A percentile compares a stretch with the other conserved stretches of the same genome.
Evolutionary conservation across 2,888 invertebrate genomes (phyloP).

Genomic region (Melanostoma mellinum): DNA sequence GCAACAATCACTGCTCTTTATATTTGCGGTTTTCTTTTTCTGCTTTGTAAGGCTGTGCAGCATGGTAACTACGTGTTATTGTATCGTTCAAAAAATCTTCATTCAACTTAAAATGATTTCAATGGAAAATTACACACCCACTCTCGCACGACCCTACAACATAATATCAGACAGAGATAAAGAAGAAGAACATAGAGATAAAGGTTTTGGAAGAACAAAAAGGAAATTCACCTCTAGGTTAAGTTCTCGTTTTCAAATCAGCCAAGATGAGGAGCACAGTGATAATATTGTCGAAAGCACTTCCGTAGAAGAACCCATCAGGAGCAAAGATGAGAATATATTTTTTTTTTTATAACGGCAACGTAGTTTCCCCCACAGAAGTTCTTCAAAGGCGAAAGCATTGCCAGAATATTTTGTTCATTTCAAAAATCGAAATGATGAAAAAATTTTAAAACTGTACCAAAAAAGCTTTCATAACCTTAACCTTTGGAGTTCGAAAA

Average conservation of each 20-base stretch:
- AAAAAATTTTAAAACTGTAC: no score
- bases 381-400: no score
- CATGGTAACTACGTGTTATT: conserved; percentile 11
- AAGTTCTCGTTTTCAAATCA: conserved; percentile 57
- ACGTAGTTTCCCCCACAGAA: neutral
- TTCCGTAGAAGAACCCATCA: neutral
- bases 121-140: neutral
- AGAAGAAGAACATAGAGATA: conserved; percentile 1
- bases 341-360: neutral
- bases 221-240: conserved; percentile 31
- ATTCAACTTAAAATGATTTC: conserved; percentile 28
- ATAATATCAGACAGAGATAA: neutral
- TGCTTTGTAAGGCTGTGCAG: neutral
- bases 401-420: no score
- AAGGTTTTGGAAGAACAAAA: neutral
- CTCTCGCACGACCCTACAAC: neutral
- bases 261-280: conserved; percentile 26
- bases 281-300: conserved; percentile 32
- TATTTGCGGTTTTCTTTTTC: conserved; percentile 13
- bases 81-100: conserved; percentile 3
- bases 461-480: no score
- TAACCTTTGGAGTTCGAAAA: no score
- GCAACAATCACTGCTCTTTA: conserved; percentile 29
- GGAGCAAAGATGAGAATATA: conserved; percentile 12
- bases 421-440: no score